Percentiles rank a stretch among this genome's conserved stretches.
Conservation (phyloP, 1,140 invertebrate genomes). For the Cyrtorhinus lividipennis region DNA sequence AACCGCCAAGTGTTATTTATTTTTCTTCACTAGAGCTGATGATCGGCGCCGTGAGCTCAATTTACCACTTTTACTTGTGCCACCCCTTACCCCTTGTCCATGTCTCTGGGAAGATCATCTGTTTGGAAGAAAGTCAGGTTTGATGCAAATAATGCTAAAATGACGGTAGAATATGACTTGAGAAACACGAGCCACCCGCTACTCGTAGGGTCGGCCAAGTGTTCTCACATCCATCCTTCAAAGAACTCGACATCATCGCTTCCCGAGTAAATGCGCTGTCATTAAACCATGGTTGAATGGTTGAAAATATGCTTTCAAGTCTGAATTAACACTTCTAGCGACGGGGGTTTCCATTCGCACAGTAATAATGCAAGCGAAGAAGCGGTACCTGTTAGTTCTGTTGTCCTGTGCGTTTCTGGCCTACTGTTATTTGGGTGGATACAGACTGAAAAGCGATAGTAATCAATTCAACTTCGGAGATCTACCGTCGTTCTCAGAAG, state of each 20-base stretch:
- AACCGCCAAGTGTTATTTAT: not conserved
- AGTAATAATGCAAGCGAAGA: conserved; percentile 73
- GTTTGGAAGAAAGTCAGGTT: too few species aligned
- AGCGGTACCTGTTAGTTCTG: conserved; percentile 72
- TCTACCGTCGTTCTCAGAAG: not conserved
- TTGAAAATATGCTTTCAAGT: not conserved
- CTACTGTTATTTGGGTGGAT: conserved; percentile 69
- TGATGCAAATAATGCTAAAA: not conserved
- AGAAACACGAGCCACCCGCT: not conserved
- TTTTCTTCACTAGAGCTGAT: not conserved
- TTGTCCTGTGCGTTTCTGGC: conserved; percentile 64
- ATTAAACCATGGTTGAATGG: not conserved
- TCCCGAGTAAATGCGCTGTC: not conserved
- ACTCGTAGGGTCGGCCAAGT: not conserved
- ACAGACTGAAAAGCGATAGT: conserved; percentile 45
- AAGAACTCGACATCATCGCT: not conserved
- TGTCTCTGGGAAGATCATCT: too few species aligned
- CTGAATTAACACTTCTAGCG: not conserved
- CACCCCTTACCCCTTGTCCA: not conserved
- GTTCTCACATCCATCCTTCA: not conserved
- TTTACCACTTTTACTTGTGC: not conserved
- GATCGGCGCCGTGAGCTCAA: not conserved
- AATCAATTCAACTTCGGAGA: conserved; percentile 22
- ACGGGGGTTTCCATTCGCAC: not conserved
- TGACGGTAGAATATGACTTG: not conserved